phyloP scores from a whole-genome alignment of 2,797 vertebrate species.

The Numenius phaeopus region DNA sequence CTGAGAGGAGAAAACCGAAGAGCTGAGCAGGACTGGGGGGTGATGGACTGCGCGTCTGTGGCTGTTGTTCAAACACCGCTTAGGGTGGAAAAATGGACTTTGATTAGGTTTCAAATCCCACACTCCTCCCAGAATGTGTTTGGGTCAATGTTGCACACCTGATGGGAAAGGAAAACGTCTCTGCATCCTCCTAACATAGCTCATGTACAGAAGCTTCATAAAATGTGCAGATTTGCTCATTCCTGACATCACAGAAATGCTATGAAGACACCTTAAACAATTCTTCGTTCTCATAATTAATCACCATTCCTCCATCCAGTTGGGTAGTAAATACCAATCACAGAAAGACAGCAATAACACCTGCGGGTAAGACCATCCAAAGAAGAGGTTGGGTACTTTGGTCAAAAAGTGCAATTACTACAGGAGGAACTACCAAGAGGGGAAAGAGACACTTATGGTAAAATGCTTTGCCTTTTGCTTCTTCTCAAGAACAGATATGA shows the following conservation, averaged over 20 bases:
- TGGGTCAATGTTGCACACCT: background rate
- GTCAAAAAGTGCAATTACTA: background rate
- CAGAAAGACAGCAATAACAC: background rate
- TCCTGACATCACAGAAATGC: background rate
- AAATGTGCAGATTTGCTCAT: fast-evolving
- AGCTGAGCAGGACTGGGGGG: background rate
- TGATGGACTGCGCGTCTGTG: fast-evolving
- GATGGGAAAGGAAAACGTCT: background rate
- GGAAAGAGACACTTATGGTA: background rate
- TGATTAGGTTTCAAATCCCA: background rate
- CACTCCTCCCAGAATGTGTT: background rate
- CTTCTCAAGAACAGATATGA: background rate
- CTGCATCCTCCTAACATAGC: background rate
- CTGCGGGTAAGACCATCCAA: background rate
- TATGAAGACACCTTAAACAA: background rate
- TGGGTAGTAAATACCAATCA: background rate
- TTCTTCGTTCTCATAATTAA: background rate
- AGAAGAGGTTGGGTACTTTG: background rate
- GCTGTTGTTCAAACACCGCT: background rate
- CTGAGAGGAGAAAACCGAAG: background rate
- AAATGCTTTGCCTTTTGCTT: background rate
- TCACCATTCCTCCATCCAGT: background rate
- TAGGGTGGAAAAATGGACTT: background rate
- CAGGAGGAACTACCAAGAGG: background rate
- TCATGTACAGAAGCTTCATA: background rate